phyloP scores from a whole-genome alignment of 1,140 invertebrate genomes.

The Pseudomyrmex flavicornis region DNA sequence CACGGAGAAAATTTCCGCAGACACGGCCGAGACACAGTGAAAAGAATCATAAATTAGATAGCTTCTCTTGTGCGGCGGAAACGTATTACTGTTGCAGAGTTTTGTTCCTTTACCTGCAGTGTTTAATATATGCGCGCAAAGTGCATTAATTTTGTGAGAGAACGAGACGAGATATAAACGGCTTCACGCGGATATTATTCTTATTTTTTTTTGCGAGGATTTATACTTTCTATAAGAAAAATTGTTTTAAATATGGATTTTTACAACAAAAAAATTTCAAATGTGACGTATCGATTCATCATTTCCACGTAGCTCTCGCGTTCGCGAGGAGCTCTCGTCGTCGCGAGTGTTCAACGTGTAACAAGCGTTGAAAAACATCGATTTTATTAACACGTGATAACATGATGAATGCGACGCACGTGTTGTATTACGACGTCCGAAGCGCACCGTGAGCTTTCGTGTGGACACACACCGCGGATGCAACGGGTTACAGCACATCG shows the following conservation, averaged over 20 bases:
- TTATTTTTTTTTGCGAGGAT: no score
- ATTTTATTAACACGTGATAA: conserved; percentile 59
- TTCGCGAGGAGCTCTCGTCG: conserved; percentile 1
- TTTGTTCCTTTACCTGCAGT: not conserved
- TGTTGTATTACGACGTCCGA: conserved; percentile 20
- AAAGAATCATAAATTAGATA: conserved; percentile 24
- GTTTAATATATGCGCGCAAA: no score
- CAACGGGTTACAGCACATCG: conserved; percentile 79
- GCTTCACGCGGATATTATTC: no score
- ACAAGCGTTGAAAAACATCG: conserved; percentile 39
- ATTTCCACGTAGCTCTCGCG: not conserved
- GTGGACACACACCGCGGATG: conserved; percentile 76
- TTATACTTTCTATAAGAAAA: no score
- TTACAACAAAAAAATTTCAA: no score
- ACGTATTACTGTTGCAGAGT: no score
- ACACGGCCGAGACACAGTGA: not conserved
- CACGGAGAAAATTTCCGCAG: not conserved
- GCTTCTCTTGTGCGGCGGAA: not conserved
- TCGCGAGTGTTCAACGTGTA: not conserved
- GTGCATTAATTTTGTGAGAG: no score
- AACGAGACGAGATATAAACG: no score
- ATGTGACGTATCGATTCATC: not conserved
- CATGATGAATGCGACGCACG: conserved; percentile 51
- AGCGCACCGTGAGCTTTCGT: conserved; percentile 28
- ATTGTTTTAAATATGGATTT: no score